Base-by-base conservation (phyloP, 2,797 vertebrate genomes). In the Spatula versicolor region DNA sequence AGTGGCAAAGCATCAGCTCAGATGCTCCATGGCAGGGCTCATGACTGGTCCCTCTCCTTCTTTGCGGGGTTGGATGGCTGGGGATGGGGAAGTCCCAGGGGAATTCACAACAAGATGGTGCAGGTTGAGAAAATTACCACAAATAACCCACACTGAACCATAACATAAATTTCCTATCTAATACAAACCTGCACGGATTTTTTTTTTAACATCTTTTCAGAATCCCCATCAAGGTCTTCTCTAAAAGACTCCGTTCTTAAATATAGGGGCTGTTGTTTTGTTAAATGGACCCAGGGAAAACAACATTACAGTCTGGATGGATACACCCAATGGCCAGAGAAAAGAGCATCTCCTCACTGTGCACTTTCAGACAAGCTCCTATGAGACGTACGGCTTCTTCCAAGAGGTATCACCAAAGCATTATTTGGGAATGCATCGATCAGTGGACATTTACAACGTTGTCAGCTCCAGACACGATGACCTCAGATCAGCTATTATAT, bases 401-500 rank as follows among this genome's bases (percentile, higher is more conserved):
- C 39, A 75, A 59, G 46, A 83, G 82, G 20, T 48, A 86, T 35
- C 58, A 59, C 45, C 79, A 50, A 68, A 88, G 64, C 48, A 58
- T 14, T 76, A 0, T n/a, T 84, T 91, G 52, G 68, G 71, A 83
- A 41, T 28, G 22, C 54, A 95, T 86, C 7, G 68, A 92, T 73
- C 58, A 59, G 33, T 35, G n/a, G 69, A 59, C 59, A 69, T 80
- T 62, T 83, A 84, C 69, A 58, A 59, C 23, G 39, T 55, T 91
- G 67, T 94, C 50, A 80, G 76, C 76, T 82, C 74, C 67, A 69
- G 71, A 91, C 33, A 91, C 82, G 73, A 91, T 64, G 62, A 81
- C 52, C 63, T 48, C 91, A 83, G 74, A 88, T 67, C 48, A 75
- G 85, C 74, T 69, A 82, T 96, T 95, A 80, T n/a, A 48, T 64